Evolutionary conservation across 35 echinoderm and acorn worm genomes (phyloP).

Genomic region (Eucidaris tribuloides): DNA sequence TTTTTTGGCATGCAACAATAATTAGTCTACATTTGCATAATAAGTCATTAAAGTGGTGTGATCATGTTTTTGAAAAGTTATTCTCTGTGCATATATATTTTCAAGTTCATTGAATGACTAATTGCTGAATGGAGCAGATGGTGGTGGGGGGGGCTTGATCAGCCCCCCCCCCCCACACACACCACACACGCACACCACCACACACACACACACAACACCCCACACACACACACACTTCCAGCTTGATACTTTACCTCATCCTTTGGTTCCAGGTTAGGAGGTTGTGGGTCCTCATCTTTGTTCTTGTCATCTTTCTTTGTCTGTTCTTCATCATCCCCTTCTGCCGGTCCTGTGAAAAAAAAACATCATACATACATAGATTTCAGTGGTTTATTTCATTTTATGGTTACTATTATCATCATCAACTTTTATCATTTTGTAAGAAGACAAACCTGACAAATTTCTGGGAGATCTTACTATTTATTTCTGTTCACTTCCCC

Average conservation of each 20-base stretch:
- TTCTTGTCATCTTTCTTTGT: not conserved
- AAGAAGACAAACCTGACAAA: too few species aligned
- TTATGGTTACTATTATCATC: too few species aligned
- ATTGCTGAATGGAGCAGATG: not conserved
- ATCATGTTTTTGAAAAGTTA: too few species aligned
- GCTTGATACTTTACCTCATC: constrained; percentile 35
- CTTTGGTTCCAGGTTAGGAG: constrained; percentile 57
- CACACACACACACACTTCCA: too few species aligned
- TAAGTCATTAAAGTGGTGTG: not conserved
- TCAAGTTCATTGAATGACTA: not conserved
- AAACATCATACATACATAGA: too few species aligned
- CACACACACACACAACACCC: too few species aligned
- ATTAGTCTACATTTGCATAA: not conserved
- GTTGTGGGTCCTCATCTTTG: not conserved
- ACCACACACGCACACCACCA: too few species aligned
- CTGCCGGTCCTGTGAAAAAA: too few species aligned
- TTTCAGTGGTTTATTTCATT: too few species aligned
- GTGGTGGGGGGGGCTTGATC: not conserved
- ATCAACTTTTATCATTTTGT: too few species aligned
- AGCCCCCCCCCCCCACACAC: not conserved
- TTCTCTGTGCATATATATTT: not conserved
- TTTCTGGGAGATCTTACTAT: too few species aligned
- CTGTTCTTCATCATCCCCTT: not conserved
- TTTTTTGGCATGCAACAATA: not conserved
- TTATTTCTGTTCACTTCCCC: too few species aligned